Evolutionary conservation across 2,888 invertebrate species (phyloP).

Genomic region (Campoplex capitator): DNA sequence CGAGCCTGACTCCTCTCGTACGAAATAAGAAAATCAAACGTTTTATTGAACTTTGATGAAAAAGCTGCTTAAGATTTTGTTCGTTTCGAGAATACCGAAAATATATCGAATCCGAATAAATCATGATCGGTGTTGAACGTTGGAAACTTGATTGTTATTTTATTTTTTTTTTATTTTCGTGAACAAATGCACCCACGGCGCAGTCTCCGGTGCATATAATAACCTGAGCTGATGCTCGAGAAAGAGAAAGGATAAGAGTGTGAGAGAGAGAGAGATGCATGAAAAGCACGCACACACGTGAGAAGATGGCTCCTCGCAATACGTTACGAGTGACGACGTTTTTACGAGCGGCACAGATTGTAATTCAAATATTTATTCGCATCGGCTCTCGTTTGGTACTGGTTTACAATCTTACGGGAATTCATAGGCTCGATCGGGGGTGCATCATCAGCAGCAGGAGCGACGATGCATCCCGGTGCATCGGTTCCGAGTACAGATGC

Average conservation of each 20-base stretch:
- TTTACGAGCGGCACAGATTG: conserved; percentile 81
- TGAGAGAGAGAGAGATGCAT: background rate
- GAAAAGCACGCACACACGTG: background rate
- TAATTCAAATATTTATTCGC: conserved; percentile 82
- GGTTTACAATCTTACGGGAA: conserved; percentile 74
- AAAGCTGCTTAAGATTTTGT: too few species aligned
- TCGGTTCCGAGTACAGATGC: background rate
- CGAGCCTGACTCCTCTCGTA: too few species aligned
- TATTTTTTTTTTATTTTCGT: background rate
- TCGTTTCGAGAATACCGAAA: too few species aligned
- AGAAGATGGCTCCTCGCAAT: conserved; percentile 67
- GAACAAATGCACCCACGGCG: conserved; percentile 28
- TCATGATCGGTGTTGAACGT: conserved; percentile 11
- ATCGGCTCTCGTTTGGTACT: conserved; percentile 74
- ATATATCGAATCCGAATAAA: background rate
- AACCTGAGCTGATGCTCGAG: background rate
- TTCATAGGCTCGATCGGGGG: conserved; percentile 60
- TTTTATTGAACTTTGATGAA: too few species aligned
- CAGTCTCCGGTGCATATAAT: conserved; percentile 57
- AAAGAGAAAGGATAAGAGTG: background rate
- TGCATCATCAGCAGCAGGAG: conserved; percentile 53
- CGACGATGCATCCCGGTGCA: conserved; percentile 31
- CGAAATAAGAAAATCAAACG: too few species aligned
- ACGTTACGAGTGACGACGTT: conserved; percentile 82
- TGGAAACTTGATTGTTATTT: conserved; percentile 13